Evolutionary conservation across 2,113 vertebrate species (phyloP), one percentile per base, ranked within the genome.

Genomic region (Larimichthys polyactis): DNA sequence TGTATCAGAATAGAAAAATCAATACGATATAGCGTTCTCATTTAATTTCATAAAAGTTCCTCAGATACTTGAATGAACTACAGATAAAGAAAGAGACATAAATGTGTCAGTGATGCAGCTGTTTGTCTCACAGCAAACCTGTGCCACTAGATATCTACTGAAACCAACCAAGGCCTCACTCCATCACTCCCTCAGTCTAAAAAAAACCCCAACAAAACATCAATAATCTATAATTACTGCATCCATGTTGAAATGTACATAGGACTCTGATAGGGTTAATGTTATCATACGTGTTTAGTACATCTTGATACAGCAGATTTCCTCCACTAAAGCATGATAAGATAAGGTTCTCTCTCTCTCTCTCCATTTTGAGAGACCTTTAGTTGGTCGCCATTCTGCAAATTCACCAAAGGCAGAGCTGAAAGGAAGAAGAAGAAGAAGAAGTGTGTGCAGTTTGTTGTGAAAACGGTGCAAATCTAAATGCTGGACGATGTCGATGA

Each of bases 311-410:
- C 58, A 79, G 68, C 19, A 22, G 55, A 75, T 70, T 78, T 84
- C 29, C 72, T 75, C 64, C 22, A 16, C 11, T 55, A 70, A 75
- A 71, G 65, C 43, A 57, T 32, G 44, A 84, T 83, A 66, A 72
- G 46, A 88, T 65, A 66, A 90, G 81, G 81, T 90, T 88, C 76
- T 71, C 71, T 57, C 68, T 87, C n/a, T n/a, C 90, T 92, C 73
- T 88, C 90, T 92, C 88, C 90, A 92, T 93, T 92, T 92, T 92
- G 87, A 91, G 82, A 88, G 79, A 77, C 49, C 73, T 87, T 75
- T 52, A 82, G 79, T 80, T 67, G 69, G 76, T 86, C 80, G 79
- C 88, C 87, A 91, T 90, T 92, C 90, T 85, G 81, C 75, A 87
- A 87, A 79, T 49, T 60, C 68, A 73, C 9, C 5, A 81, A 80